A percentile compares a stretch with the other conserved stretches of the same genome.
Conservation (phyloP, 2,888 invertebrate species). For the Acrobasis repandana region DNA sequence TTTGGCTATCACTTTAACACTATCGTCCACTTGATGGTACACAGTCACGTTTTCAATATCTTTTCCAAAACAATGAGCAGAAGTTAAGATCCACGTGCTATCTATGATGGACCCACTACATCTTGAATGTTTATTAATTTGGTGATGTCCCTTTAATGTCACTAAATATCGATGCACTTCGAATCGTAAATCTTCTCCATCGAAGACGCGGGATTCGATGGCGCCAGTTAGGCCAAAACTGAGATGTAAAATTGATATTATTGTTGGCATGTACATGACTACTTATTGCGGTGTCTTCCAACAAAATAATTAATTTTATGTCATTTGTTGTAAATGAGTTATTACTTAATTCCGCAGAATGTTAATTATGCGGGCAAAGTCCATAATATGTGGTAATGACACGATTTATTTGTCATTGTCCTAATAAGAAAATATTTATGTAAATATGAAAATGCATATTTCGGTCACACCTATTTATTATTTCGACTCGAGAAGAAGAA, state of each 20-base stretch:
- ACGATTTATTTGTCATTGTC: neutral
- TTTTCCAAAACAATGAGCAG: constrained; percentile 41
- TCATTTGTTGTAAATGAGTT: constrained; percentile 17
- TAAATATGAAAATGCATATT: too few relatives aligned
- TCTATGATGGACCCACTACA: constrained; percentile 44
- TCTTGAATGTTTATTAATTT: neutral
- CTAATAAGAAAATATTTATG: neutral
- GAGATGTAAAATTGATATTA: constrained; percentile 4
- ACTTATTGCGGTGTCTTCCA: constrained; percentile 14
- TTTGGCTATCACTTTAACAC: constrained; percentile 25
- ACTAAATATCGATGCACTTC: constrained; percentile 39
- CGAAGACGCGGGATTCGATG: constrained; percentile 30
- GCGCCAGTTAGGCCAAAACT: neutral
- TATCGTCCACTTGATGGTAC: constrained; percentile 21
- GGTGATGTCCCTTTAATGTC: constrained; percentile 26
- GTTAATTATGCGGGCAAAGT: constrained; percentile 22
- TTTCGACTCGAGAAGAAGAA: too few relatives aligned
- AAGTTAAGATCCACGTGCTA: constrained; percentile 37
- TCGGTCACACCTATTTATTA: too few relatives aligned
- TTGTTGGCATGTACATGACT: constrained; percentile 25
- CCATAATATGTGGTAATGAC: constrained; percentile 2
- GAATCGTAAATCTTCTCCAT: constrained; percentile 29
- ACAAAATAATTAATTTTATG: constrained; percentile 20
- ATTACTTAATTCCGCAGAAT: constrained; percentile 25
- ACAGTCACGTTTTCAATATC: constrained; percentile 13